phyloP scores from a whole-genome alignment of 2,113 vertebrate species.

The Gambusia affinis region DNA sequence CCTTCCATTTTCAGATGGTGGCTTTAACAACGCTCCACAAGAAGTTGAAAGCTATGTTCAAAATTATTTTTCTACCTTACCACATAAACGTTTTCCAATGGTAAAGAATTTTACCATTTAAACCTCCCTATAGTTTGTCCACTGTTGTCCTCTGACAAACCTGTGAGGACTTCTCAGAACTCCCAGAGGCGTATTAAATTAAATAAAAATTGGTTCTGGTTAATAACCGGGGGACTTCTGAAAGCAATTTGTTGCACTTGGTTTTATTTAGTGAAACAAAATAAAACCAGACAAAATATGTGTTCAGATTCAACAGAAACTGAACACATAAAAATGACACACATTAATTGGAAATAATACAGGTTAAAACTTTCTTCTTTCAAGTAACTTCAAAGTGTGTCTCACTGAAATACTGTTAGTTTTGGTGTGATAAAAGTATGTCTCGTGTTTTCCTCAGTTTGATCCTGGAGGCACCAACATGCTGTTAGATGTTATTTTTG shows the following conservation, averaged over 20 bases:
- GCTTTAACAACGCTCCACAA: background rate
- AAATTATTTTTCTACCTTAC: too few species aligned
- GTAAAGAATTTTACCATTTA: too few species aligned
- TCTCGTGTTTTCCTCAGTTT: background rate
- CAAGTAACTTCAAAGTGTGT: background rate
- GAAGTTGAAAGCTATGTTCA: too few species aligned
- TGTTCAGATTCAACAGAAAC: too few species aligned
- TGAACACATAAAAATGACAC: background rate
- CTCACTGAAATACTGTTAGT: conserved; percentile 4
- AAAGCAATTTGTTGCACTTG: background rate
- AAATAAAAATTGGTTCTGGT: too few species aligned
- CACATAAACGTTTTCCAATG: too few species aligned
- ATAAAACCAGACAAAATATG: too few species aligned
- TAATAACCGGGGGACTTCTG: too few species aligned
- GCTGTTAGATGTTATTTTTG: background rate
- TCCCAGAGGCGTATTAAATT: too few species aligned
- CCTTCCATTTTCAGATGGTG: background rate
- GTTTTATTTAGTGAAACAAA: background rate
- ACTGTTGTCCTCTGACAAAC: too few species aligned
- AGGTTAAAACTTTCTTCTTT: background rate
- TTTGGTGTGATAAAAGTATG: conserved; percentile 6
- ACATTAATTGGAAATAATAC: background rate
- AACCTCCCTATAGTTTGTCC: too few species aligned
- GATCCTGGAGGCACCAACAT: background rate
- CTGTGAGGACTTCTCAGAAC: too few species aligned